Conservation (phyloP, 1,140 invertebrate species). For the Penaeus vannamei region DNA sequence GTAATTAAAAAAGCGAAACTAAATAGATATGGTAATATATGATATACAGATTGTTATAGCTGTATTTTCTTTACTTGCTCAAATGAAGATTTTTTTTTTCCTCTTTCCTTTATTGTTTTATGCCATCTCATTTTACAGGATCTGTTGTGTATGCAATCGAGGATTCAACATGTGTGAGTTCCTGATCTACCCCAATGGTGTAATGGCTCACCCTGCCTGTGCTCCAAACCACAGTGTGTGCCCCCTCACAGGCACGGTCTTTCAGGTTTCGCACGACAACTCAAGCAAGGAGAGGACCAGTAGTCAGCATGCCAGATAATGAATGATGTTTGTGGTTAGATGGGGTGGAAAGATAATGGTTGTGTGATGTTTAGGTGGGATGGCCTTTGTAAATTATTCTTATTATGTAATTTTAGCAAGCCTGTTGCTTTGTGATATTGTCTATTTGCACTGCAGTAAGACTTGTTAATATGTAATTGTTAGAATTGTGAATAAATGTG, state of each 20-base stretch:
- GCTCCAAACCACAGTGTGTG: conserved; percentile 70
- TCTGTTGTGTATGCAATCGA: conserved; percentile 74
- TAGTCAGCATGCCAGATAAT: not conserved
- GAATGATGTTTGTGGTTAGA: conserved; percentile 6
- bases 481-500: too few species aligned
- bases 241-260: conserved; percentile 68
- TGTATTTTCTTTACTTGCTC: not conserved
- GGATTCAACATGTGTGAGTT: conserved; percentile 73
- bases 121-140: conserved; percentile 70
- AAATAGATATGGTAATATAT: not conserved
- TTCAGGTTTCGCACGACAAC: conserved; percentile 23
- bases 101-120: not conserved
- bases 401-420: too few species aligned
- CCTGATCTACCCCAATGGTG: conserved; percentile 74
- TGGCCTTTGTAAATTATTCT: too few species aligned
- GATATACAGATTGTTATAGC: not conserved
- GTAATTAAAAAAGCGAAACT: too few species aligned
- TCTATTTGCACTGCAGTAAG: too few species aligned
- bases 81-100: not conserved
- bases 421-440: too few species aligned
- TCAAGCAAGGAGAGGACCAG: not conserved
- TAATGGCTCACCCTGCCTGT: conserved; percentile 73
- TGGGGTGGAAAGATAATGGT: too few species aligned
- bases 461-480: too few species aligned
- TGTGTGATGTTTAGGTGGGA: too few species aligned